These are phyloP conservation scores for Anguilla rostrata DNA, from an alignment of 2,113 vertebrate species.

Conservation along the genomic window DNA sequence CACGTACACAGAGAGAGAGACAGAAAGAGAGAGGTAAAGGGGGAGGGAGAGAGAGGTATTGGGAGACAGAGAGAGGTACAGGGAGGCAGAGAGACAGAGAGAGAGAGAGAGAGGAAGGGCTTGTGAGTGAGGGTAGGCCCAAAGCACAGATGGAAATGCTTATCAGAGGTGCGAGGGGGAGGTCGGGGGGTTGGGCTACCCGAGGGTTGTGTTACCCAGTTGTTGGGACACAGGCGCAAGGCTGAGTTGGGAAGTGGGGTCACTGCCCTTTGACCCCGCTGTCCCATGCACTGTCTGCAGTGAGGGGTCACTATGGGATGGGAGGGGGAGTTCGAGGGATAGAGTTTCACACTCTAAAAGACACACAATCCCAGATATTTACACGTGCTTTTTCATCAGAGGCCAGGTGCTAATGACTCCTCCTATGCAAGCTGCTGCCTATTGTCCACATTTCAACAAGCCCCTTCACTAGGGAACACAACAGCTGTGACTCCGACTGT, in stretches of 20 bases:
- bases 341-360: neutral
- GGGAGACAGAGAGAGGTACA: conserved; percentile 49
- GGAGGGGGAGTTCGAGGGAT: neutral
- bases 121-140: conserved; percentile 74
- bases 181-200: neutral
- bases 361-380: neutral
- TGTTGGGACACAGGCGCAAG: neutral
- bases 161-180: conserved; percentile 47
- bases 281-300: neutral
- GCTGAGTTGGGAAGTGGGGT: neutral
- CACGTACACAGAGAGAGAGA: conserved; percentile 2
- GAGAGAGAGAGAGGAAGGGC: conserved; percentile 64
- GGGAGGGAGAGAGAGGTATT: conserved; percentile 34
- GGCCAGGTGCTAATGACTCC: neutral
- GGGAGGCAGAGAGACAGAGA: conserved; percentile 51
- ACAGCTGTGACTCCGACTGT: no score
- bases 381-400: neutral
- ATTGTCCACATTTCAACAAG: neutral
- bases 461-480: neutral
- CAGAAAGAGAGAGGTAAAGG: conserved; percentile 27
- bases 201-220: neutral
- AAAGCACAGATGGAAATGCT: conserved; percentile 80
- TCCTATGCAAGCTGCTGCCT: neutral
- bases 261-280: neutral
- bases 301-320: neutral